Base-by-base conservation (phyloP, 1,140 invertebrate genomes). In the Propsilocerus akamusi region DNA sequence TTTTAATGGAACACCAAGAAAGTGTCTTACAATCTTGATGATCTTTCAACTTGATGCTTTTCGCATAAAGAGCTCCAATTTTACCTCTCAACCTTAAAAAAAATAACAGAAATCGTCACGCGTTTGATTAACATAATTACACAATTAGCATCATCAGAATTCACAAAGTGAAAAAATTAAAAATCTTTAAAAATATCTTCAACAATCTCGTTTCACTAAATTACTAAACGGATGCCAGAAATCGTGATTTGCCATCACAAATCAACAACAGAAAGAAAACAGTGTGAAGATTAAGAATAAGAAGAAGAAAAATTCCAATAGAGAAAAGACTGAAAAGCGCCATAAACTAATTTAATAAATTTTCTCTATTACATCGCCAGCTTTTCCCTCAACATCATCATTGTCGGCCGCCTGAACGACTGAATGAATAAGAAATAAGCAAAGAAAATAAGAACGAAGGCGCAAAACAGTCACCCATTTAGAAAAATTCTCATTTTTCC, bases 281-380 rank as follows among this genome's bases (percentile, higher is more conserved):
- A 17, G 5, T n/a, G 4, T 20, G 17, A 5, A 41, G 11, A 3
- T 30, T 7, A n/a, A 30, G 28, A 3, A n/a, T 2, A 3, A 12
- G 11, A 12, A 12, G 10, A n/a, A 30, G 28, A 30, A 30, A 12
- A n/a, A 12, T 30, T 30, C 6, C 11, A 30, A 41, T 17, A 41
- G 34, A 8, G 17, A 41, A 41, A 20, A 41, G 14, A 17, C 8
- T 20, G 34, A 41, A n/a, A n/a, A n/a, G n/a, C n/a, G 34, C 14
- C 34, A 41, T 41, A 41, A 41, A 41, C 34, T 41, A 41, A 41
- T 41, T 41, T 20, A 41, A 41, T 41, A 41, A 41, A 41, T 41
- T 41, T 41, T 41, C 14, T 41, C 17, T 20, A 17, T 20, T 4
- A 17, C 22, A 8, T 41, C 2, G 17, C 7, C 6, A 14, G n/a